These are phyloP conservation scores for Melanerpes formicivorus DNA, from an alignment of 2,113 vertebrate genomes.

Conservation along the genomic window DNA sequence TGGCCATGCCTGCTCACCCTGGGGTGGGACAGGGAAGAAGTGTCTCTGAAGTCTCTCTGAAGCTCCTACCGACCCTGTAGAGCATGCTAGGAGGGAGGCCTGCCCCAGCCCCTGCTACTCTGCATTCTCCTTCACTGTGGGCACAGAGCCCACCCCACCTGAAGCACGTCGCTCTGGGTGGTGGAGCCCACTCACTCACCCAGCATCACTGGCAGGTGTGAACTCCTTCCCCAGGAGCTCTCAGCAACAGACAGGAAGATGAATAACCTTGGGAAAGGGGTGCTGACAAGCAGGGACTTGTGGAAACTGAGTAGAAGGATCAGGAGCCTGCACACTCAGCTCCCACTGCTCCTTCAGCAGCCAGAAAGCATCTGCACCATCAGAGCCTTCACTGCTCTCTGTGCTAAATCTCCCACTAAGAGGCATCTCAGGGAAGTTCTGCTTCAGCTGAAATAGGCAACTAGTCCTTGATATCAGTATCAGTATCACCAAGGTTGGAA, in stretches of 20 bases:
- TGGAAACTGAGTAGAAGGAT: constrained; percentile 5
- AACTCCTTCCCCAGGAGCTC: constrained; percentile 43
- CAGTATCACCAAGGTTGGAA: no score
- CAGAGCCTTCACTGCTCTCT: neutral
- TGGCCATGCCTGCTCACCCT: neutral
- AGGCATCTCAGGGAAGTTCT: neutral
- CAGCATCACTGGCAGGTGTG: constrained; percentile 15
- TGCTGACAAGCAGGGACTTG: constrained; percentile 41
- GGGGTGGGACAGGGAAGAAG: neutral
- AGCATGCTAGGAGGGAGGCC: neutral
- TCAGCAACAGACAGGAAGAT: constrained; percentile 40
- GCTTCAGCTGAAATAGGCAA: neutral
- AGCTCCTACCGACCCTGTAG: neutral
- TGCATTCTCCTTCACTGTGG: neutral
- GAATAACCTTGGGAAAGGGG: constrained; percentile 27
- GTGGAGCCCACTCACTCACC: neutral
- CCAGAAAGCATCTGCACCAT: neutral
- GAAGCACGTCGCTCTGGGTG: neutral
- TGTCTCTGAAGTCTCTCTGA: neutral
- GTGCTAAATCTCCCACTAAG: neutral
- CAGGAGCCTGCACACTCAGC: neutral
- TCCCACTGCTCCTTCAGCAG: neutral
- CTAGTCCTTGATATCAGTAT: no score
- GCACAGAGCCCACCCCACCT: neutral
- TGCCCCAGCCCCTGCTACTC: neutral